These are phyloP conservation scores for Antechinus stuartii DNA, from an alignment of 2,113 vertebrate species.

Conservation along the genomic window DNA sequence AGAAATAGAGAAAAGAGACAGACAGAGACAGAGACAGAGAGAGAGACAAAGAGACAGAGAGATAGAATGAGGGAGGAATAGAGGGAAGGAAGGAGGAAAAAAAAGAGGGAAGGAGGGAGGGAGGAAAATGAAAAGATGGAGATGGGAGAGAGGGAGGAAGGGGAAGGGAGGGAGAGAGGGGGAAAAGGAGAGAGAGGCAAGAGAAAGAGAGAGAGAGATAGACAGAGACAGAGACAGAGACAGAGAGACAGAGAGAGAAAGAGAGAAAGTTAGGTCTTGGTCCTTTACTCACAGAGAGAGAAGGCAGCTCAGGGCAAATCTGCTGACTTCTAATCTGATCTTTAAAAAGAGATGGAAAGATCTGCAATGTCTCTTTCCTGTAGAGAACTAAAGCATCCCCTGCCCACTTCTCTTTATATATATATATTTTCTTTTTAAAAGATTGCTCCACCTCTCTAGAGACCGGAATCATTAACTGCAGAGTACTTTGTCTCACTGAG, in stretches of 20 bases:
- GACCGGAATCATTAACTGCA: slow-evolving; percentile 66
- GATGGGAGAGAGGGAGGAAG: too few relatives aligned
- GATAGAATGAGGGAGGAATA: too few relatives aligned
- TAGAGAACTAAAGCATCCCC: slow-evolving; percentile 54
- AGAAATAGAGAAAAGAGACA: background rate
- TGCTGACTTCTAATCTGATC: slow-evolving; percentile 47
- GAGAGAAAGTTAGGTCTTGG: slow-evolving; percentile 17
- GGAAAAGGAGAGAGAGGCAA: too few relatives aligned
- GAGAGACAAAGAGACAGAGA: too few relatives aligned
- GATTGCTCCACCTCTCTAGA: slow-evolving; percentile 67
- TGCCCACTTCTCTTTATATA: slow-evolving; percentile 2
- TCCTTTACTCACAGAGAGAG: background rate
- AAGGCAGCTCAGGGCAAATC: slow-evolving; percentile 51
- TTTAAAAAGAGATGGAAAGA: slow-evolving; percentile 36
- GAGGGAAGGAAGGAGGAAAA: too few relatives aligned
- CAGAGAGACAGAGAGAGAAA: too few relatives aligned
- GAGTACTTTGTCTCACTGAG: slow-evolving; percentile 72
- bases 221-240: too few relatives aligned
- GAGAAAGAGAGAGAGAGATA: too few relatives aligned
- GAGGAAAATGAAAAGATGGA: too few relatives aligned
- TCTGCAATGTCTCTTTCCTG: slow-evolving; percentile 56
- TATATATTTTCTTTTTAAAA: slow-evolving; percentile 62
- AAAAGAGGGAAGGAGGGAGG: too few relatives aligned
- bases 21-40: too few relatives aligned
- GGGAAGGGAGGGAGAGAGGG: too few relatives aligned